A percentile compares a stretch with the other conserved stretches of the same genome.
These are phyloP conservation scores for Sterrhoptilus dennistouni DNA, from an alignment of 2,113 vertebrate species.

Conservation along the genomic window DNA sequence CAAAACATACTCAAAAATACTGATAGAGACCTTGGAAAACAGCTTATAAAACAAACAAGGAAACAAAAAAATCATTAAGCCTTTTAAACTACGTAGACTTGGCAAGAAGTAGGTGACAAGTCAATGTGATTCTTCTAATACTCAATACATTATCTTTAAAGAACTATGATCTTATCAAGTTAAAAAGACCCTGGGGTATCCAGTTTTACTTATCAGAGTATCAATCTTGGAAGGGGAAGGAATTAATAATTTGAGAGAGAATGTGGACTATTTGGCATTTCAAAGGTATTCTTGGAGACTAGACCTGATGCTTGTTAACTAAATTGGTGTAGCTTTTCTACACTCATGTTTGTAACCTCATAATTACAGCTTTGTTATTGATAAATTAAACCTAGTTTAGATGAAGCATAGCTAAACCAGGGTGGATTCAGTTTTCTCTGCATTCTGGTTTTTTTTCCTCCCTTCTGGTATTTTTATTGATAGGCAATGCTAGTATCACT, in stretches of 20 bases:
- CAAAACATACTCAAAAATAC: background rate
- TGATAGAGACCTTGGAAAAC: background rate
- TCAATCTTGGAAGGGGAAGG: background rate
- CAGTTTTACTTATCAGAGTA: background rate
- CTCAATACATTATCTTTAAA: background rate
- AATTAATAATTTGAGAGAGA: background rate
- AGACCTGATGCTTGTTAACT: background rate
- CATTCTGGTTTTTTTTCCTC: accelerated
- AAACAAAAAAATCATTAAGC: background rate
- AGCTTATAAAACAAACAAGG: background rate
- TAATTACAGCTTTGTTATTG: accelerated
- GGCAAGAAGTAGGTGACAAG: background rate
- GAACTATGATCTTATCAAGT: background rate
- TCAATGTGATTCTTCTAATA: background rate
- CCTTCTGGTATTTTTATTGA: background rate
- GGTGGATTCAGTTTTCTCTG: background rate
- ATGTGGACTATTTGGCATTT: background rate
- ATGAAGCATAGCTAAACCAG: background rate
- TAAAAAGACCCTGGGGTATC: background rate
- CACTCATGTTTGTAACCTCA: background rate
- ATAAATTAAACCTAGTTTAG: background rate
- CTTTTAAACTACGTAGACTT: background rate
- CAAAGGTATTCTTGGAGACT: background rate
- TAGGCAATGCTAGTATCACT: background rate
- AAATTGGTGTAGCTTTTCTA: background rate